Percentiles rank a stretch among this genome's conserved stretches.
Evolutionary conservation across 2,888 invertebrate genomes (phyloP).

Genomic region (Habroteleia sp.): DNA sequence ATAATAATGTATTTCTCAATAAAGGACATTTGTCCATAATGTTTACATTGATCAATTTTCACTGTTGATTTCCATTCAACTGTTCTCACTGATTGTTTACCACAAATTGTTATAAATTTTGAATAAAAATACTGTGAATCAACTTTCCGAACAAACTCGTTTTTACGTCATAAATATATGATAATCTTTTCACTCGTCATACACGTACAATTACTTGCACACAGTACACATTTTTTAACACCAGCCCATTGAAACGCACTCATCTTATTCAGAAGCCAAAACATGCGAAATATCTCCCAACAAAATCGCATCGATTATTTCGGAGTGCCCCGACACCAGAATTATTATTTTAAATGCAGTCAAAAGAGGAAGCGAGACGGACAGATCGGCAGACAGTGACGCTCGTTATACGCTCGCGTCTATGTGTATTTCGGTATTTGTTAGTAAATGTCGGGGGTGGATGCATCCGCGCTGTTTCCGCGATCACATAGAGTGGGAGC

Average conservation of each 20-base stretch:
- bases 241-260: constrained; percentile 10
- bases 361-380: neutral
- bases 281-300: constrained; percentile 19
- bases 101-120: no score
- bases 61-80: no score
- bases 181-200: no score
- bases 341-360: constrained; percentile 13
- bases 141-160: no score
- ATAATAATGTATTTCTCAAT: no score
- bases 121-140: no score
- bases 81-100: no score
- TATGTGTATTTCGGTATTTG: constrained; percentile 27
- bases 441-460: constrained; percentile 31
- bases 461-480: constrained; percentile 29
- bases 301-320: constrained; percentile 16
- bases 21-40: no score
- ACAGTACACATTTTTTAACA: no score
- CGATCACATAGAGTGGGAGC: constrained; percentile 30
- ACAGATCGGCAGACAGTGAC: neutral
- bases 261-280: constrained; percentile 16
- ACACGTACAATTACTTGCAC: no score
- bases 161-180: no score
- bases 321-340: constrained; percentile 6
- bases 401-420: constrained; percentile 24
- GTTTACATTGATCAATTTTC: no score